These are phyloP conservation scores for Acropora tenuis DNA, from an alignment of 64 coral and sea anemone species.

Conservation along the genomic window DNA sequence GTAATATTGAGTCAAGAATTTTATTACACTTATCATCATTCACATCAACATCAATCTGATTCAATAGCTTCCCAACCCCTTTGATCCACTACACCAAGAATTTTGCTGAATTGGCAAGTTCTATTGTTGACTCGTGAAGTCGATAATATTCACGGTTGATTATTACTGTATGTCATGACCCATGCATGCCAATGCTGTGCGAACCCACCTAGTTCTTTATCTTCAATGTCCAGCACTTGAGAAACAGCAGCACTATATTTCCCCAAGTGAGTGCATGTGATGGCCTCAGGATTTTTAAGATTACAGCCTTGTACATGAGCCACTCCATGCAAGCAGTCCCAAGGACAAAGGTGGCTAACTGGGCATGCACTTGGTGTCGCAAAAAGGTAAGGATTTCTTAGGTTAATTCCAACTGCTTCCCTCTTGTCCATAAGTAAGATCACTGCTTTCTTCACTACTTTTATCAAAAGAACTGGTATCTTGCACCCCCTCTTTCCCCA, in stretches of 20 bases:
- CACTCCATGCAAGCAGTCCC: conserved; percentile 26
- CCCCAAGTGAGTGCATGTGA: conserved; percentile 24
- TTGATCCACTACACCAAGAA: background rate
- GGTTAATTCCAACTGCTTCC: conserved; percentile 11
- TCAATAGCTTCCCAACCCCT: background rate
- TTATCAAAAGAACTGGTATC: background rate
- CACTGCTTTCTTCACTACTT: conserved; percentile 17
- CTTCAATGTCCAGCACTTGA: conserved; percentile 16
- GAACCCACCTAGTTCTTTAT: background rate
- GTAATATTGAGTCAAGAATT: no score
- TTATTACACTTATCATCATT: background rate
- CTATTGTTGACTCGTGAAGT: background rate
- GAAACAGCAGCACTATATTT: conserved; percentile 48
- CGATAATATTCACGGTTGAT: background rate
- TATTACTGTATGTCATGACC: conserved; percentile 18
- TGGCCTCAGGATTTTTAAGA: conserved; percentile 7
- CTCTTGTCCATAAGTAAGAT: background rate
- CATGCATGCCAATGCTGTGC: conserved; percentile 6
- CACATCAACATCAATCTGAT: conserved; percentile 19
- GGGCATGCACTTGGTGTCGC: conserved; percentile 1
- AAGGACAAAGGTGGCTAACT: background rate
- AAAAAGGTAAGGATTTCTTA: conserved; percentile 51
- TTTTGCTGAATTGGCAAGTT: background rate
- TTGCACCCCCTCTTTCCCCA: conserved; percentile 21
- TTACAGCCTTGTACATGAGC: background rate